Percentiles rank a stretch among this genome's conserved stretches.
Evolutionary conservation across 2,888 invertebrate genomes (phyloP).

Genomic region (Caenorhabditis wallacei): DNA sequence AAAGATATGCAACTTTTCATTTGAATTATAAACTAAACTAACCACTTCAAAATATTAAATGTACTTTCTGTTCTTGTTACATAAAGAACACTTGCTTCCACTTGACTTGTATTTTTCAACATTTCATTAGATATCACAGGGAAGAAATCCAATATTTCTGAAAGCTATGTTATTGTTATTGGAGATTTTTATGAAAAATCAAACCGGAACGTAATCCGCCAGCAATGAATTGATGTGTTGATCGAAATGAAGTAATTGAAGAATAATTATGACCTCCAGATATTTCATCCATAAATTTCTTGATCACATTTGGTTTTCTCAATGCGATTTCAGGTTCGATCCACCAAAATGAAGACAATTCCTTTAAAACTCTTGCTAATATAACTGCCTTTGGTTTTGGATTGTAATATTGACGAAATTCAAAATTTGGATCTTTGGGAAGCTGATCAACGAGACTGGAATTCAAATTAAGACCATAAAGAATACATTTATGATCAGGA

Average conservation of each 20-base stretch:
- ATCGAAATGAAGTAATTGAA: constrained; percentile 11
- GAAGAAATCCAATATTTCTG: constrained; percentile 30
- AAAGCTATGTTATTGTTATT: background rate
- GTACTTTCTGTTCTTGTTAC: constrained; percentile 32
- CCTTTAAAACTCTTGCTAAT: constrained; percentile 47
- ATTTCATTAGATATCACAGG: constrained; percentile 12
- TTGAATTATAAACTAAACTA: background rate
- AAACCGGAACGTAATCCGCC: constrained; percentile 28
- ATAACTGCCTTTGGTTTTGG: constrained; percentile 42
- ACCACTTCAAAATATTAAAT: constrained; percentile 44
- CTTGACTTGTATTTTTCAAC: constrained; percentile 25
- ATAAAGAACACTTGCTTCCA: constrained; percentile 39
- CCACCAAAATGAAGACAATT: constrained; percentile 43
- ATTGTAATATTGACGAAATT: constrained; percentile 23
- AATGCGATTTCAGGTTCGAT: constrained; percentile 47
- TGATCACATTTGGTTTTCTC: constrained; percentile 37
- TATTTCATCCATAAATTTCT: constrained; percentile 22
- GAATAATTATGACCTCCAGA: background rate
- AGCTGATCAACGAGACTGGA: background rate
- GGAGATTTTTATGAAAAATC: too few relatives aligned
- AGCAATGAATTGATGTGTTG: constrained; percentile 21
- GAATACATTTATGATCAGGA: constrained; percentile 22
- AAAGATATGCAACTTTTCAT: too few relatives aligned
- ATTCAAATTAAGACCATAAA: constrained; percentile 25
- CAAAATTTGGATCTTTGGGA: constrained; percentile 13